Conservation (phyloP, 1,140 invertebrate species). For the Trachymyrmex septentrionalis region DNA sequence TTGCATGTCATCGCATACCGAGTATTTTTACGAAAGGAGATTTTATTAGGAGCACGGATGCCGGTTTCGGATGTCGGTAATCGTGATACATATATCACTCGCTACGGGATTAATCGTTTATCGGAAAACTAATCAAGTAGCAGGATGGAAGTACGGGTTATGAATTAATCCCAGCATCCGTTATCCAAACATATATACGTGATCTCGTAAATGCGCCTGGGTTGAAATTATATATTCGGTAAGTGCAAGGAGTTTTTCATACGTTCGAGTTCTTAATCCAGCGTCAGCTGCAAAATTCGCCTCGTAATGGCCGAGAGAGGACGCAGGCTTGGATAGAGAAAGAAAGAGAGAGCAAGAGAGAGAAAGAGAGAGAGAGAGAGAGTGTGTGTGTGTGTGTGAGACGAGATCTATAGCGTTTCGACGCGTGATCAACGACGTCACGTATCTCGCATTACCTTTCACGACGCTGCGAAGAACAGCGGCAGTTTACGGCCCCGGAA, state of each 20-base stretch:
- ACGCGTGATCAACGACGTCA: constrained; percentile 61
- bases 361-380: not conserved
- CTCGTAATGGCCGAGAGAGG: not conserved
- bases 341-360: no score
- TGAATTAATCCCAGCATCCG: constrained; percentile 59
- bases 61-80: constrained; percentile 1
- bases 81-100: constrained; percentile 36
- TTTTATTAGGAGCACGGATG: constrained; percentile 7
- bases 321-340: not conserved
- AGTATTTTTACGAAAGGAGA: constrained; percentile 1
- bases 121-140: constrained; percentile 57
- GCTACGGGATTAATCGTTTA: constrained; percentile 58
- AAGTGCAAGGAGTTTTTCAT: constrained; percentile 57
- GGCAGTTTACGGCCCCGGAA: constrained; percentile 54
- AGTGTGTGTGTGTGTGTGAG: not conserved
- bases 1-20: not conserved
- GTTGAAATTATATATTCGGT: constrained; percentile 54
- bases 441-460: constrained; percentile 50
- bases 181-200: constrained; percentile 58
- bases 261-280: constrained; percentile 24
- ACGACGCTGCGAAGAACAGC: constrained; percentile 31
- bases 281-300: constrained; percentile 62
- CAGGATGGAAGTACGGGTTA: constrained; percentile 25
- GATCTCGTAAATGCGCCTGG: constrained; percentile 15
- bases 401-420: constrained; percentile 24